These are phyloP conservation scores for Dipodomys stephensi DNA, from an alignment of 2,113 vertebrate genomes.

Conservation along the genomic window DNA sequence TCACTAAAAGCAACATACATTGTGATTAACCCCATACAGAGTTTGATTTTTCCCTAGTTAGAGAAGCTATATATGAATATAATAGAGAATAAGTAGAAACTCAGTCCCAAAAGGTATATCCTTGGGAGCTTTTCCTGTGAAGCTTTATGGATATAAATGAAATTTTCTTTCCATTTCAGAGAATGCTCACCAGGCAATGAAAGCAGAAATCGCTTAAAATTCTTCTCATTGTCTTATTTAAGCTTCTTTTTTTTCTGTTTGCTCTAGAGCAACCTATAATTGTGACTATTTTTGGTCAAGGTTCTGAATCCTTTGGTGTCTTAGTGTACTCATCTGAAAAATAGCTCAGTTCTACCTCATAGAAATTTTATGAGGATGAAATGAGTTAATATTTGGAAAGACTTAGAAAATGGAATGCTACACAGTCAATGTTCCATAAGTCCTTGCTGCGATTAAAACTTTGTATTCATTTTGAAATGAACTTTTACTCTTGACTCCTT, in stretches of 20 bases:
- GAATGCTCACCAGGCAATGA: neutral
- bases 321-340: slow-evolving; percentile 24
- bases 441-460: neutral
- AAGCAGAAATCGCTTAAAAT: neutral
- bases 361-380: neutral
- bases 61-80: slow-evolving; percentile 14
- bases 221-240: neutral
- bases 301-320: neutral
- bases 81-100: neutral
- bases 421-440: neutral
- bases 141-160: neutral
- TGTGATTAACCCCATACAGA: neutral
- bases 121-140: neutral
- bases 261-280: neutral
- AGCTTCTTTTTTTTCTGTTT: neutral
- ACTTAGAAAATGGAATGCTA: neutral
- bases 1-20: neutral
- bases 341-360: neutral
- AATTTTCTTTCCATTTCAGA: slow-evolving; percentile 31
- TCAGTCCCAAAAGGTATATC: neutral
- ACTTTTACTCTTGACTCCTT: neutral
- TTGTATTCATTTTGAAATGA: slow-evolving; percentile 41
- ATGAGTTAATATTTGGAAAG: slow-evolving; percentile 49
- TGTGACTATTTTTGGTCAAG: neutral
- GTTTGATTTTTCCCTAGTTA: neutral